Conservation (phyloP, 2,888 invertebrate species). For the Parelbella ahira region DNA sequence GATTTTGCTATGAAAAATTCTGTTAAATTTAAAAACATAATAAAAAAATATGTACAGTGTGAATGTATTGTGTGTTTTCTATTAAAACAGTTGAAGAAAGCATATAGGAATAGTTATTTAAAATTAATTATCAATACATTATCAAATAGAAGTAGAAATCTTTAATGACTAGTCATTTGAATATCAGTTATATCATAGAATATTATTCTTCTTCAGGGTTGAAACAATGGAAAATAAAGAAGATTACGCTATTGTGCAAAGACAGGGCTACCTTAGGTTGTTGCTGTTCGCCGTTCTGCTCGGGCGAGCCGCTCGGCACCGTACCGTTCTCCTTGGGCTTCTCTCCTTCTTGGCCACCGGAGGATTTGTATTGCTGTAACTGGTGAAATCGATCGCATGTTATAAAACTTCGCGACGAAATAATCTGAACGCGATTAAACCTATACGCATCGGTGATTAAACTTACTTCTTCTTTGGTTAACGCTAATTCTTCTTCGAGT, state of each 20-base stretch:
- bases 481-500: constrained; percentile 96
- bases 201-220: too few relatives aligned
- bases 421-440: too few relatives aligned
- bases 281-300: constrained; percentile 77
- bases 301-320: constrained; percentile 79
- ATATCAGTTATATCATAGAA: too few relatives aligned
- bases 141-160: too few relatives aligned
- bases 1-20: constrained; percentile 2
- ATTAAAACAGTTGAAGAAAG: not conserved
- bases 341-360: constrained; percentile 81
- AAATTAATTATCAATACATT: too few relatives aligned
- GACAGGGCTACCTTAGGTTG: constrained; percentile 32
- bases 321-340: constrained; percentile 92
- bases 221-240: too few relatives aligned
- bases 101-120: too few relatives aligned
- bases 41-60: constrained; percentile 25
- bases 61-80: constrained; percentile 30
- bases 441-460: too few relatives aligned
- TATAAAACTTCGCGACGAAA: too few relatives aligned
- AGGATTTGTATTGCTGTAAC: constrained; percentile 91
- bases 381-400: constrained; percentile 44
- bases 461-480: constrained; percentile 97
- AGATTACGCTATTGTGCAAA: too few relatives aligned
- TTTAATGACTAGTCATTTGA: too few relatives aligned
- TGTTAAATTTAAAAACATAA: not conserved